These are phyloP conservation scores for Notodonta ziczac DNA, from an alignment of 2,888 invertebrate species.

Conservation along the genomic window DNA sequence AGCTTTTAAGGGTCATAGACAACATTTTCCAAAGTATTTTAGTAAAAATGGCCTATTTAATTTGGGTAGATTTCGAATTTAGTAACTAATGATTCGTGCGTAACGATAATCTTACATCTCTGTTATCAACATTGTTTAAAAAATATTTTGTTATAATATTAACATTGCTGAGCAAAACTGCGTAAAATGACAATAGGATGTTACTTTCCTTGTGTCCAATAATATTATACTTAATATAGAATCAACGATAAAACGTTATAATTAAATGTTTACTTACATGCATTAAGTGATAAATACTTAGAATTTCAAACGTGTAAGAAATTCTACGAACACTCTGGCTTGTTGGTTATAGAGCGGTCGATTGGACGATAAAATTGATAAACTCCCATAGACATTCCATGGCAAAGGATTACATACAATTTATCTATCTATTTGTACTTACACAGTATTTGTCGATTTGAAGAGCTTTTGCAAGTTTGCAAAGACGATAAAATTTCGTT, in stretches of 20 bases:
- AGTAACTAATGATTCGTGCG: too few species aligned
- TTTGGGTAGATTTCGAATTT: too few species aligned
- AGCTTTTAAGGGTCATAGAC: too few species aligned
- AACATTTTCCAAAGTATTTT: too few species aligned
- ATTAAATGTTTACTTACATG: conserved; percentile 24
- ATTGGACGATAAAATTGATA: conserved; percentile 26
- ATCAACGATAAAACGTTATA: conserved; percentile 6
- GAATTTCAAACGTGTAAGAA: conserved; percentile 17
- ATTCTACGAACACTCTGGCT: conserved; percentile 20
- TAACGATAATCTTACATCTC: too few species aligned
- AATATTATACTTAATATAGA: neutral
- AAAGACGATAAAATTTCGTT: too few species aligned
- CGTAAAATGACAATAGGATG: neutral
- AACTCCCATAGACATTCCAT: conserved; percentile 4
- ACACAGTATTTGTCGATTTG: neutral
- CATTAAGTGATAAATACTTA: conserved; percentile 19
- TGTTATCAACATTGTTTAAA: neutral
- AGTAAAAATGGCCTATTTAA: too few species aligned
- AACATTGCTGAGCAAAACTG: neutral
- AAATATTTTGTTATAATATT: neutral
- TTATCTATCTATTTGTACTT: neutral
- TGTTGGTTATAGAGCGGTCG: conserved; percentile 16
- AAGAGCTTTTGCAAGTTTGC: neutral
- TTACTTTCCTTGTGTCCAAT: neutral
- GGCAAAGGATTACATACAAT: neutral